Evolutionary conservation across 64 coral and sea anemone species (phyloP), one percentile per base, ranked within the genome.

Genomic region (Pocillopora verrucosa): DNA sequence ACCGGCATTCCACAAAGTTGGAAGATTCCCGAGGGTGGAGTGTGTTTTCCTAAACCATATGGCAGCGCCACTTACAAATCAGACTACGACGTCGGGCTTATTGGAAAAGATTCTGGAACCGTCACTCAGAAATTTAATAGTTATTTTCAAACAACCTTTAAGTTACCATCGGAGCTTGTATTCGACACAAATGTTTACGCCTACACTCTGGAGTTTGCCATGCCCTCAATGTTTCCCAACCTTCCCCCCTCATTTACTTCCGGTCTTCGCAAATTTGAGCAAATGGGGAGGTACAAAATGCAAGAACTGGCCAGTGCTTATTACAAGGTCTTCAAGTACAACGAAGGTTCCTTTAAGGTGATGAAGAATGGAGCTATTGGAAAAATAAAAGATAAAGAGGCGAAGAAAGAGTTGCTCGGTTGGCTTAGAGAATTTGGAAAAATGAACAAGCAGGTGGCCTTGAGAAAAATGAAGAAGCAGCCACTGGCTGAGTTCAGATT

Each of bases 21-120:
- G 41, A 45, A 65, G 63, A 65, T 65, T 10, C 63, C 63, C 20
- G 10, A 65, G 13, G 19, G 26, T 60, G 74, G 59, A 9, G 87
- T 90, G 59, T 94, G 92, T 34, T 90, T 73, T 74, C 92, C 92
- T 57, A 73, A n/a, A 90, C 92, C 92, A 26, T 90, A 78, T 37
- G 92, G 92, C 0, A 79, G 41, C 24, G 92, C 90, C 34, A 59
- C 74, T 59, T 92, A 83, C 16, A 92, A 73, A 4, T 92, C 90
- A 16, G 90, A 87, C 61, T 87, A 92, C 72, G 90, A 92, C 65
- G 90, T 92, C 37, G 82, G 82, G 36, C 84, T 92, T 3, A 58
- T 88, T 68, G 91, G 91, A 76, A 89, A 88, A 56, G 63, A 82
- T 69, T 36, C 91, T 30, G 91, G 91, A 5, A 56, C 26, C 61